These are phyloP conservation scores for Periophthalmodon schlosseri DNA, from an alignment of 2,113 vertebrate species.

Conservation along the genomic window DNA sequence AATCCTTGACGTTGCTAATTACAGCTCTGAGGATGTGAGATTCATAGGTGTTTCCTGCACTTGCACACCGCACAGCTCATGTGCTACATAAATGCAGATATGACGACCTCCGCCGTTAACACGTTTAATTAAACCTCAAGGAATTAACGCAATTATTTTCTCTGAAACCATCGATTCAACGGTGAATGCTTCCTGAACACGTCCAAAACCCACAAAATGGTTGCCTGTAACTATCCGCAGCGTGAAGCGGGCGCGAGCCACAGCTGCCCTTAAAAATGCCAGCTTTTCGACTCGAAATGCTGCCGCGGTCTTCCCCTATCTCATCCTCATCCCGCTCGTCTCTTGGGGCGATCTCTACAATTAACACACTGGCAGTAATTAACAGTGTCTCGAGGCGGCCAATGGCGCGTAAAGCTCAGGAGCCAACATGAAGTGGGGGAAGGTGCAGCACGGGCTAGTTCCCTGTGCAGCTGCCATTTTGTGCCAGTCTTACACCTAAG, in stretches of 20 bases:
- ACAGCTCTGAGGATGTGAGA: constrained; percentile 39
- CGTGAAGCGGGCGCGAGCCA: constrained; percentile 40
- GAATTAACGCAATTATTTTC: constrained; percentile 47
- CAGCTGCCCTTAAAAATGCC: constrained; percentile 73
- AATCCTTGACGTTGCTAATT: constrained; percentile 58
- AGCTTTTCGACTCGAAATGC: constrained; percentile 52
- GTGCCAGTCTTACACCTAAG: constrained; percentile 77
- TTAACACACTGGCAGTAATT: constrained; percentile 78
- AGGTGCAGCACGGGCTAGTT: constrained; percentile 53
- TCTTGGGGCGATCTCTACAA: constrained; percentile 70
- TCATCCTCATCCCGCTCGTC: constrained; percentile 55
- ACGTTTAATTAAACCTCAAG: constrained; percentile 40
- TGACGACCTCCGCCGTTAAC: constrained; percentile 15
- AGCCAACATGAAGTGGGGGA: constrained; percentile 61
- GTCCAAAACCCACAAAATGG: constrained; percentile 54
- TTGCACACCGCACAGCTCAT: constrained; percentile 8
- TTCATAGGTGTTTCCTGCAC: constrained; percentile 37
- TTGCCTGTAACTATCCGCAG: constrained; percentile 37
- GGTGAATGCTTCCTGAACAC: constrained; percentile 16
- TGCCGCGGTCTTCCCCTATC: constrained; percentile 59
- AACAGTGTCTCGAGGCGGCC: constrained; percentile 71
- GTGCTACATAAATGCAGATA: constrained; percentile 16
- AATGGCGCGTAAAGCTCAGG: constrained; percentile 61
- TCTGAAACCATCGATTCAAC: constrained; percentile 11
- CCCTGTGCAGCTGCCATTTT: constrained; percentile 75